phyloP scores from a whole-genome alignment of 37 sponge, comb jelly and placozoan genomes.

The Ephydatia muelleri region DNA sequence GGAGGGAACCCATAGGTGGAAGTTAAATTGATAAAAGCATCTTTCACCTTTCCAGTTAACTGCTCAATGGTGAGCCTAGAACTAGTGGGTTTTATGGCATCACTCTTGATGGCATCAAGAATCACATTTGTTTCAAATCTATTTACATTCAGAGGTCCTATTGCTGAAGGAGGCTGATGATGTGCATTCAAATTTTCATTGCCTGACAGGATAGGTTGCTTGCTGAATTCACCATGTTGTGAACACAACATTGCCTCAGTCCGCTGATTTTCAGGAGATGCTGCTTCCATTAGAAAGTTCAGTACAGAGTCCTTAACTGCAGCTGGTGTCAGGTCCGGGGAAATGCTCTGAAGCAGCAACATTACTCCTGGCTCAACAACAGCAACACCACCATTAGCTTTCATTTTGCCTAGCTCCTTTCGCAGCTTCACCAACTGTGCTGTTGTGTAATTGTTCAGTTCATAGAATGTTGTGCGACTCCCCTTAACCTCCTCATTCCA shows the following conservation, averaged over 20 bases:
- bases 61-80: not conserved
- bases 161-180: not conserved
- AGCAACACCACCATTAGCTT: not conserved
- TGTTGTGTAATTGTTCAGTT: slow-evolving; percentile 41
- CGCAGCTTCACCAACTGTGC: slow-evolving; percentile 25
- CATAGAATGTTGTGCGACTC: slow-evolving; percentile 13
- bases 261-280: not conserved
- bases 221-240: not conserved
- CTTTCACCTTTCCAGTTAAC: slow-evolving; percentile 11
- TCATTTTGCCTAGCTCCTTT: slow-evolving; percentile 23
- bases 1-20: not conserved
- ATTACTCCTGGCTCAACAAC: not conserved
- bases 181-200: not conserved
- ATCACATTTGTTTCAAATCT: not conserved
- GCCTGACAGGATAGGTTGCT: not conserved
- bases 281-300: not conserved
- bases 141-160: not conserved
- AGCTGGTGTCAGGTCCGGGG: slow-evolving; percentile 2
- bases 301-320: not conserved
- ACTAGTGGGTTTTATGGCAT: not conserved
- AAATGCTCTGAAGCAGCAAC: slow-evolving; percentile 14
- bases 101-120: not conserved
- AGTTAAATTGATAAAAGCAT: not conserved
- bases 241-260: not conserved
- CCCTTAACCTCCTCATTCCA: slow-evolving; percentile 8